Base-by-base conservation (phyloP, 2,113 vertebrate genomes). In the Rhineura floridana region DNA sequence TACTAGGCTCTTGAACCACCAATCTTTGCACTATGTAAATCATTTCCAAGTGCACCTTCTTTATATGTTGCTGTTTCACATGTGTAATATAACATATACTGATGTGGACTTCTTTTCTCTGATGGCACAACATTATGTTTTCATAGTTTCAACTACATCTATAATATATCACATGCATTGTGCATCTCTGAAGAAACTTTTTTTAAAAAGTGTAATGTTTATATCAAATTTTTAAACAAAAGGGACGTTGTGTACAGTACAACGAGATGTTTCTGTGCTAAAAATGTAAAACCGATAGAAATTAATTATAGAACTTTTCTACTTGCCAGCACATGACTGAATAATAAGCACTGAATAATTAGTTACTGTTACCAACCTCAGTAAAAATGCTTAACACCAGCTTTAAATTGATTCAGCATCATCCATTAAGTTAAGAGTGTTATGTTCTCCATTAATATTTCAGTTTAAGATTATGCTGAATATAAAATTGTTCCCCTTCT, bases 241-340 rank as follows among this genome's bases (percentile, higher is more conserved):
- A 92, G 92, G 96, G 89, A 89, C 91, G 88, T 93, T 96, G 89
- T 94, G 94, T 96, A 95, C 87, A 91, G 92, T 97, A 94, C 91
- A 94, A 67, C 84, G 94, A 92, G 93, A 81, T 94, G 89, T 92
- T 96, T 95, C 92, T 85, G 52, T 93, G 89, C 88, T 94, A 94
- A 78, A 91, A 90, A 96, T 96, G 96, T 95, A 94, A 95, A 97
- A 94, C 0, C 88, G 93, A 90, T 86, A 95, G 91, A 94, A 93
- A 77, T 93, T 93, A 89, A 86, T 90, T 90, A 89, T 8, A 77
- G 88, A 94, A 92, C 89, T 94, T 95, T 90, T 90, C 95, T 92
- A 89, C 94, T 93, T 67, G 44, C 91, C 92, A 96, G 92, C 87
- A 90, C 91, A 92, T 72, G 83, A 95, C 76, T 96, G 90, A 80